A percentile compares a stretch with the other conserved stretches of the same genome.
Evolutionary conservation across 2,797 vertebrate species (phyloP).

Genomic region (Gobio occitaniae): DNA sequence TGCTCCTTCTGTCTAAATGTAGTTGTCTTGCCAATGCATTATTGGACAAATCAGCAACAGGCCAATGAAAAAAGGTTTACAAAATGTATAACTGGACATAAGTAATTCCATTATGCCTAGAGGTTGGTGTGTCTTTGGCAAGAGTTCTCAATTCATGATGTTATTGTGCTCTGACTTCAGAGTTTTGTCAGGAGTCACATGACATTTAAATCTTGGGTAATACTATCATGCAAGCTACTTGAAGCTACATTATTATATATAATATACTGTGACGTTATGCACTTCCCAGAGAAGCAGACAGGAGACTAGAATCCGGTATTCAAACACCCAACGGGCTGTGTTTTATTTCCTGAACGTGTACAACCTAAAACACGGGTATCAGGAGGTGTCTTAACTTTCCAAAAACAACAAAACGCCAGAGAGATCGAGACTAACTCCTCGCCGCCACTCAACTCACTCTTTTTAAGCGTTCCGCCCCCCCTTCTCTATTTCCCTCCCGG

Average conservation of each 20-base stretch:
- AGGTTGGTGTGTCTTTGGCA: constrained; percentile 2
- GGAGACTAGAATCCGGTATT: no score
- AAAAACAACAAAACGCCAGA: no score
- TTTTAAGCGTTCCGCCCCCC: no score
- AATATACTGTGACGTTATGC: no score
- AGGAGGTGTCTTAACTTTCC: no score
- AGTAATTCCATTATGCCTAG: constrained; percentile 1
- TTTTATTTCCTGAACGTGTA: no score
- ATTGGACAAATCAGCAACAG: background rate
- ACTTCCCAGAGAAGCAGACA: no score
- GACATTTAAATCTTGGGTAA: background rate
- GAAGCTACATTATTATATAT: background rate
- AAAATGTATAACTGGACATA: background rate
- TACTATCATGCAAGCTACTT: background rate
- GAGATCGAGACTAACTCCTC: no score
- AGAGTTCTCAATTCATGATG: background rate
- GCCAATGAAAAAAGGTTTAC: background rate
- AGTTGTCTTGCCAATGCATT: background rate
- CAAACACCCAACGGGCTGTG: no score
- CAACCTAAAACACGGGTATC: no score
- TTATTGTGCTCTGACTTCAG: background rate
- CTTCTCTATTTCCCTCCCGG: no score
- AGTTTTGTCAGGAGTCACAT: background rate
- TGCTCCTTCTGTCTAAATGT: background rate
- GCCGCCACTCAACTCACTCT: no score